Base-by-base conservation (phyloP, 2,113 vertebrate species). In the Hippoglossus stenolepis region DNA sequence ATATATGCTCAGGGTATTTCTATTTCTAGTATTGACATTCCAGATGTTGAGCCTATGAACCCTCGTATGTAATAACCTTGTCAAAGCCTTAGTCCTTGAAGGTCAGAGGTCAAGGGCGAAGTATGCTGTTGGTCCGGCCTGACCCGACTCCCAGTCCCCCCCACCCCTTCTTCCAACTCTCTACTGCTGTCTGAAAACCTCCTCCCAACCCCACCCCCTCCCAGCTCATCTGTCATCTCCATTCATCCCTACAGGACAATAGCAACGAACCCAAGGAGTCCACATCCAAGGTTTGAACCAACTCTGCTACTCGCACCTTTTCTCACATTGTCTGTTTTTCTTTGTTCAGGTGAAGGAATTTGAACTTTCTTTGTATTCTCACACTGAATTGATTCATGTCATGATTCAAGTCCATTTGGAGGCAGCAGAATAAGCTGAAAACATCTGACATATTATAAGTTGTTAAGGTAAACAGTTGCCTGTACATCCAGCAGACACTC, bases 241-340 rank as follows among this genome's bases (percentile, higher is more conserved):
- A 92, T 99, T 99, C 97, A 99, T 99, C 97, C 97, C 96, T 96
- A 96, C 98, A 99, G 98, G 98, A 99, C 95, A 97, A 93, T 97
- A 95, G 95, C 97, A 97, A 94, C 95, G 97, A 99, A 95, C 96
- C 96, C 96, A 99, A 99, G 97, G 98, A 99, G 71, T 94, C 97
- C 84, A 94, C 97, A 91, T 91, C 96, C 97, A 99, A 99, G 98
- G 97, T 93, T 92, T 90, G 91, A 85, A 82, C 65, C 2, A 0
- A 49, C 17, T 83, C 77, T 86, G 26, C 26, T 79, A 53, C 58
- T 80, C 6, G 0, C 83, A n/a, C 8, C 12, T 67, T 59, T 17
- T 73, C 3, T 81, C 45, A 57, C 69, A 54, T 15, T 43, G 11
- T 62, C 35, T 40, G 14, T 28, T 51, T 28, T 21, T 57, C 57